Evolutionary conservation across 2,113 vertebrate species (phyloP).

Genomic region (Syrrhaptes paradoxus): DNA sequence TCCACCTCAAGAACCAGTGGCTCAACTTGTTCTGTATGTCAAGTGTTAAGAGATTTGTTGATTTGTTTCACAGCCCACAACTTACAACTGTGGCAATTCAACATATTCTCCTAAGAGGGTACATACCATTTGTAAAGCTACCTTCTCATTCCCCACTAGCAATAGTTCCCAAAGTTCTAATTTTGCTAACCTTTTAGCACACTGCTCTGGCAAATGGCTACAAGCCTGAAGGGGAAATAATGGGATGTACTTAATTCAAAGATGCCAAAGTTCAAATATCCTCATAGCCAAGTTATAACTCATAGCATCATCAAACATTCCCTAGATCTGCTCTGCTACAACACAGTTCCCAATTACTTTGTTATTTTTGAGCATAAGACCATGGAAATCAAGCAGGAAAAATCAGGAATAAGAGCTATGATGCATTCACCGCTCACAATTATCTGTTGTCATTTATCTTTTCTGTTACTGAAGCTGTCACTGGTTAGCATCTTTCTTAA

Average conservation of each 20-base stretch:
- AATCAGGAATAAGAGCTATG: not conserved
- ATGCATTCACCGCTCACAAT: not conserved
- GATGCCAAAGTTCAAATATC: not conserved
- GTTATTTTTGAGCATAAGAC: not conserved
- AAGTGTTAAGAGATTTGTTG: not conserved
- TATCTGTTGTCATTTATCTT: not conserved
- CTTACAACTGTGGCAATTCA: not conserved
- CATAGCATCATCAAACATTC: not conserved
- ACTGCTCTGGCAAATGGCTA: not conserved
- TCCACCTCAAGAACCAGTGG: not conserved
- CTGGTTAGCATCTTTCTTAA: not conserved
- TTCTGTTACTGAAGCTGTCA: not conserved
- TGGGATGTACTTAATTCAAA: not conserved
- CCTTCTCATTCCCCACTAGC: not conserved
- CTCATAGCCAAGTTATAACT: not conserved
- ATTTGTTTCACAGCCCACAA: not conserved
- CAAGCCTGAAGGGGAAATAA: not conserved
- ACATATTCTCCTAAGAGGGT: not conserved
- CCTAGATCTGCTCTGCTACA: not conserved
- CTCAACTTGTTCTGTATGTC: not conserved
- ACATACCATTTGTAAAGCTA: not conserved
- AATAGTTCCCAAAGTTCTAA: not conserved
- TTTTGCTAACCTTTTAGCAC: not conserved
- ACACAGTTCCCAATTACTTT: not conserved
- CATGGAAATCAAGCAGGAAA: not conserved